Evolutionary conservation across 1,140 invertebrate species (phyloP).

Genomic region (Mactra quadrangularis): DNA sequence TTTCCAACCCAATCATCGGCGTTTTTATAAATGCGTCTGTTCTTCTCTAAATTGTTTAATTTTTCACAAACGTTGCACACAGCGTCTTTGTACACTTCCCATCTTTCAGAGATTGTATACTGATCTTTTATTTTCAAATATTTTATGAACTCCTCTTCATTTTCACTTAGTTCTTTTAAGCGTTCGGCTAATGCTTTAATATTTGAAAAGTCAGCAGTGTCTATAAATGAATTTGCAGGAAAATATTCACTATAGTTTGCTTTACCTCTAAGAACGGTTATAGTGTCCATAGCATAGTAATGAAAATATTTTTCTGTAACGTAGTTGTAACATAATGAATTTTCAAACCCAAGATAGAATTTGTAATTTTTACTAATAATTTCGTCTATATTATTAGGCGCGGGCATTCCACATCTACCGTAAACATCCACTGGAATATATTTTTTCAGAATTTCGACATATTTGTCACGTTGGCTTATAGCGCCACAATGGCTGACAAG

Average conservation of each 20-base stretch:
- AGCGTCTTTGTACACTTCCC: slow-evolving; percentile 41
- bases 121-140: slow-evolving; percentile 79
- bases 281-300: slow-evolving; percentile 80
- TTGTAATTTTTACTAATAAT: slow-evolving; percentile 73
- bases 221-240: slow-evolving; percentile 88
- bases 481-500: slow-evolving; percentile 88
- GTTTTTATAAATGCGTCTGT: slow-evolving; percentile 31
- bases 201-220: slow-evolving; percentile 85
- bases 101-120: slow-evolving; percentile 48
- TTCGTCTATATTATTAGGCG: slow-evolving; percentile 36
- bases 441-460: slow-evolving; percentile 85
- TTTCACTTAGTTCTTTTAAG: slow-evolving; percentile 83
- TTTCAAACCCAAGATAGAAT: slow-evolving; percentile 86
- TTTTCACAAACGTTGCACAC: slow-evolving; percentile 58
- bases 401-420: slow-evolving; percentile 85
- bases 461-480: slow-evolving; percentile 85
- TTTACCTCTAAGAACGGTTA: slow-evolving; percentile 89
- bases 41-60: slow-evolving; percentile 35
- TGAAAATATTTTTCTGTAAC: slow-evolving; percentile 95
- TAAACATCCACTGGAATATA: slow-evolving; percentile 87
- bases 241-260: slow-evolving; percentile 85
- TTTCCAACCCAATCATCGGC: slow-evolving; percentile 27
- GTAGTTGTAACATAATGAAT: slow-evolving; percentile 98
- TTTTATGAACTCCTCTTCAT: slow-evolving; percentile 71
- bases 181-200: slow-evolving; percentile 85